These are phyloP conservation scores for Stichopus chloronotus DNA, from an alignment of 35 echinoderm and acorn worm species.

Conservation along the genomic window DNA sequence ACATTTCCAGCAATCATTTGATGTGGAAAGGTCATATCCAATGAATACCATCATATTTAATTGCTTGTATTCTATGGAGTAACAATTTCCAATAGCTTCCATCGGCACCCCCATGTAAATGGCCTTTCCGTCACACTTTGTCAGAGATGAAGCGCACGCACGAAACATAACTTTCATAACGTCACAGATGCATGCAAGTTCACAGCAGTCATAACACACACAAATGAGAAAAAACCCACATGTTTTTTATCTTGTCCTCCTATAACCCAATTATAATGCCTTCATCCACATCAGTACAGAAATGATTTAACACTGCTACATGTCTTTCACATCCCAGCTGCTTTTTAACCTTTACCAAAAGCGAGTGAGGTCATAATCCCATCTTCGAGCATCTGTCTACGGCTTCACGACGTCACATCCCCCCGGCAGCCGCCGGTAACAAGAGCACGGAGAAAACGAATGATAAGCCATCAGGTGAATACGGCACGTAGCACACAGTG, in stretches of 20 bases:
- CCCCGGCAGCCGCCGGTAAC: background rate
- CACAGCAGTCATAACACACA: constrained; percentile 38
- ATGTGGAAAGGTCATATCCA: too few species aligned
- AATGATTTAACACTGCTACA: constrained; percentile 35
- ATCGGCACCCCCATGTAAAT: background rate
- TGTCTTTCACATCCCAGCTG: constrained; percentile 41
- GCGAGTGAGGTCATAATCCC: constrained; percentile 53
- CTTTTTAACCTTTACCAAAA: constrained; percentile 48
- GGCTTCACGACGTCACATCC: constrained; percentile 54
- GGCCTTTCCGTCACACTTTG: background rate
- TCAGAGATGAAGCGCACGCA: background rate
- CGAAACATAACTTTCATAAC: background rate
- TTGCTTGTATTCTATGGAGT: too few species aligned
- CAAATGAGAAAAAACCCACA: background rate
- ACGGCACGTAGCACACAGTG: background rate
- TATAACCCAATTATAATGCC: constrained; percentile 50
- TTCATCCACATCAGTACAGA: constrained; percentile 39
- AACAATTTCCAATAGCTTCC: background rate
- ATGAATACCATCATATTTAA: too few species aligned
- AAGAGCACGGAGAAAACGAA: background rate
- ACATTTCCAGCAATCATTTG: too few species aligned
- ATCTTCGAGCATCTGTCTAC: constrained; percentile 52
- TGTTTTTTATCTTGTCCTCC: background rate
- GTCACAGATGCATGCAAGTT: background rate
- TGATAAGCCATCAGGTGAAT: background rate